Conservation (phyloP, 92 coral and sea anemone species). For the Phenganax marumi region DNA sequence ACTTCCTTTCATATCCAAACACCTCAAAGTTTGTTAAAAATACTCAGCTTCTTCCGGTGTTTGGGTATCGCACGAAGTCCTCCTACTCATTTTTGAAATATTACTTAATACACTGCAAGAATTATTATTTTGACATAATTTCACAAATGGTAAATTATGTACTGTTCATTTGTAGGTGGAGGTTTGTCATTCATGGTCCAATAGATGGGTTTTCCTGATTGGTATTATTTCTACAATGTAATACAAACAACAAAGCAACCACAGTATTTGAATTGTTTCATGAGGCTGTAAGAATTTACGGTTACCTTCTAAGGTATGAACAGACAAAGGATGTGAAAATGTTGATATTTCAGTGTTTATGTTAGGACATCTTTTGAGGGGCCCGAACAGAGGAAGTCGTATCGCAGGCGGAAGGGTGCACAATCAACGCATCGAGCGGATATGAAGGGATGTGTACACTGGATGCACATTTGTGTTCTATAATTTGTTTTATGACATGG, state of each 20-base stretch:
- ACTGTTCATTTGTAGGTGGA: no score
- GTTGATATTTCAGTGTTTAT: not conserved
- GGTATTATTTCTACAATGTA: not conserved
- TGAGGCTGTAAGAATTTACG: not conserved
- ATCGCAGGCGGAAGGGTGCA: no score
- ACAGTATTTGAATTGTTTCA: not conserved
- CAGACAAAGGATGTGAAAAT: not conserved
- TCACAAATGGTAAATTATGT: no score
- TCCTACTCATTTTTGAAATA: no score
- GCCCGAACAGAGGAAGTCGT: slow-evolving; percentile 14
- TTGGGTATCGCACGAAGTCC: no score
- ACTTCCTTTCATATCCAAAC: no score
- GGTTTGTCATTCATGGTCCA: not conserved
- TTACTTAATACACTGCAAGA: no score
- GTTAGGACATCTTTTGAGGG: slow-evolving; percentile 5
- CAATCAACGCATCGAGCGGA: not conserved
- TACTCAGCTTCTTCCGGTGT: no score
- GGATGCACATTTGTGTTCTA: no score
- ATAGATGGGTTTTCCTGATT: not conserved
- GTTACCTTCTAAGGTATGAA: not conserved
- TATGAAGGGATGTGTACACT: not conserved
- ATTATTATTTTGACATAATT: no score
- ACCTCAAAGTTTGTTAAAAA: no score
- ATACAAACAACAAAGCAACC: not conserved
- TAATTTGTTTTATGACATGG: not conserved